Base-by-base conservation (phyloP, 64 coral and sea anemone genomes). In the Orbicella faveolata region DNA sequence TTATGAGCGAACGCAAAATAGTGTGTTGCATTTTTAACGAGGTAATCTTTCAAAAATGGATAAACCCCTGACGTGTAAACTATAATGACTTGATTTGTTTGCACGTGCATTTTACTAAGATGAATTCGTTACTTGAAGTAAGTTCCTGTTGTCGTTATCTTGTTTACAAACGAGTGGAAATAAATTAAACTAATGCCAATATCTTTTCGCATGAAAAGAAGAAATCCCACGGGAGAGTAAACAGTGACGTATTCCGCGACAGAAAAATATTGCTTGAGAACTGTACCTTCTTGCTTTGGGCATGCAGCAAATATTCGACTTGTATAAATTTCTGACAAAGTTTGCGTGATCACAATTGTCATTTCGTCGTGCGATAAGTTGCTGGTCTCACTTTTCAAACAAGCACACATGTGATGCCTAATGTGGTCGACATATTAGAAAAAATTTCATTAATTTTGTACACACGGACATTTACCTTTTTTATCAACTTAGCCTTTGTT, bases 71-170 rank as follows among this genome's bases (percentile, higher is more conserved):
- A 25, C 67, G 37, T 26, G n/a, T 48, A 0, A 39, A 9, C 37
- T 16, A 18, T 23, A 78, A 20, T 78, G 44, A n/a, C 21, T 78
- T 78, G 75, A 78, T 20, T 51, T 78, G 75, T 78, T 78, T 52
- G 75, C 16, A 6, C 18, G 36, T 78, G 67, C 0, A 48, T 78
- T 78, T n/a, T 48, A 23, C 36, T 39, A 51, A 53, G 35, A 78
- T 78, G 20, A 78, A 78, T 78, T 52, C 6, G 75, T 78, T 39
- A 23, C 44, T 52, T 52, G 1, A 18, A 48, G 75, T 53, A 44
- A 23, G 41, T 52, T 52, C 16, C 39, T 78, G 37, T 52, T 53
- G 75, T 78, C 75, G 20, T 10, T 51, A 51, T 52, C 0, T 78
- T 78, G 6, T 51, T 78, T 78, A 78, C 75, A 78, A 19, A 52